phyloP scores from a whole-genome alignment of 2,113 vertebrate species.

The Mustela lutreola region DNA sequence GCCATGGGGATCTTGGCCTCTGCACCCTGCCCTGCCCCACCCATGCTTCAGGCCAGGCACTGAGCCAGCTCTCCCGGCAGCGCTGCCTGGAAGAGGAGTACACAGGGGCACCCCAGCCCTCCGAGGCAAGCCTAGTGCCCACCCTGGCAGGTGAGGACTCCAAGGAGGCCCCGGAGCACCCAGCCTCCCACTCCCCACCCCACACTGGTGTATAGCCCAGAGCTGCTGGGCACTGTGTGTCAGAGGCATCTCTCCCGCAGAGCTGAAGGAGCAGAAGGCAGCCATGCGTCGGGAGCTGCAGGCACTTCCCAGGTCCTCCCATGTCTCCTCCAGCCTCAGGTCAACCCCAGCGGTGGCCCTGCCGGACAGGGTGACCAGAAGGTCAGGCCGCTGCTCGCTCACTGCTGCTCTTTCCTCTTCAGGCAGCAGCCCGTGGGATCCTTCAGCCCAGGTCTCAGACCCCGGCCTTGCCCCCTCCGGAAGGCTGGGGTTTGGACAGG shows the following conservation, averaged over 20 bases:
- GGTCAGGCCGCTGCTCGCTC: not conserved
- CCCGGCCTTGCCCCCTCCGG: not conserved
- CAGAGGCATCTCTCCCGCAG: conserved; percentile 74
- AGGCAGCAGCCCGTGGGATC: conserved; percentile 51
- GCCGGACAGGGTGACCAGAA: not conserved
- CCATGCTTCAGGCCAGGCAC: not conserved
- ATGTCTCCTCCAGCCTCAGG: not conserved
- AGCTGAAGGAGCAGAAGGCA: conserved; percentile 86
- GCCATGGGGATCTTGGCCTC: not conserved
- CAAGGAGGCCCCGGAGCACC: not conserved
- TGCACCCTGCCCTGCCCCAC: not conserved
- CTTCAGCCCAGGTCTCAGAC: not conserved
- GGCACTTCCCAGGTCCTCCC: not conserved
- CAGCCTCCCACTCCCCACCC: not conserved
- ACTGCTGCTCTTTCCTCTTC: not conserved
- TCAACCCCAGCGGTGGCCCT: not conserved
- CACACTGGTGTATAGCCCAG: not conserved
- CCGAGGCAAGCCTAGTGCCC: conserved; percentile 63
- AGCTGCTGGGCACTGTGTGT: not conserved
- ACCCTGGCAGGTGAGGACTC: conserved; percentile 83
- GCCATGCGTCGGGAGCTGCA: conserved; percentile 86
- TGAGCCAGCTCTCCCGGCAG: conserved; percentile 74
- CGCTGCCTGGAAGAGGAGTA: conserved; percentile 76
- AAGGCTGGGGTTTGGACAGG: not conserved
- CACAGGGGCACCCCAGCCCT: not conserved